These are phyloP conservation scores for Onychostoma macrolepis DNA, from an alignment of 2,113 vertebrate species.

Conservation along the genomic window DNA sequence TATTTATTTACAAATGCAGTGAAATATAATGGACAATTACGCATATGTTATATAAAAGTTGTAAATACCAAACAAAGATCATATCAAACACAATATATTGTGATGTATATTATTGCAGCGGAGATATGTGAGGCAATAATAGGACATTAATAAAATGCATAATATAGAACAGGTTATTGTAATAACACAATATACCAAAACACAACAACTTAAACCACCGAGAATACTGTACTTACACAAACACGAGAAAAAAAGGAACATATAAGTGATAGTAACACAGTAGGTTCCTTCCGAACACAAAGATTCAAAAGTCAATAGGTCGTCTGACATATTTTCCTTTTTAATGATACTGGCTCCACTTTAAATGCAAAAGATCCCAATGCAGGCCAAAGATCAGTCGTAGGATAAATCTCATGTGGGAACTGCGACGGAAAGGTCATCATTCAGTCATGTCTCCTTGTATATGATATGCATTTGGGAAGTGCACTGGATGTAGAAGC, in stretches of 20 bases:
- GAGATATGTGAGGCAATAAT: conserved; percentile 37
- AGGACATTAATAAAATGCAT: conserved; percentile 29
- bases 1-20: conserved; percentile 42
- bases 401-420: background rate
- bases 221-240: conserved; percentile 33
- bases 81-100: conserved; percentile 23
- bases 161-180: conserved; percentile 13
- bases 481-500: background rate
- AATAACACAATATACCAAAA: conserved; percentile 28
- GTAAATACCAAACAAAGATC: background rate
- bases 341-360: background rate
- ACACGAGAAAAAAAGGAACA: conserved; percentile 3
- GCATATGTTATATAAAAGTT: background rate
- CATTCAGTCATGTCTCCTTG: background rate
- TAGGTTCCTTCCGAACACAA: background rate
- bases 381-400: conserved; percentile 34
- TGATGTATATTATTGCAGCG: conserved; percentile 32
- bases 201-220: background rate
- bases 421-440: background rate
- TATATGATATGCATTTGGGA: background rate
- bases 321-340: conserved; percentile 4
- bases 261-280: conserved; percentile 9
- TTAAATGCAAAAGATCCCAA: conserved; percentile 26
- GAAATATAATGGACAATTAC: conserved; percentile 11
- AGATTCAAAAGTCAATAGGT: background rate